Percentiles rank a stretch among this genome's conserved stretches.
Evolutionary conservation across 2,888 invertebrate species (phyloP).

Genomic region (Paralinhomoeus sp.): DNA sequence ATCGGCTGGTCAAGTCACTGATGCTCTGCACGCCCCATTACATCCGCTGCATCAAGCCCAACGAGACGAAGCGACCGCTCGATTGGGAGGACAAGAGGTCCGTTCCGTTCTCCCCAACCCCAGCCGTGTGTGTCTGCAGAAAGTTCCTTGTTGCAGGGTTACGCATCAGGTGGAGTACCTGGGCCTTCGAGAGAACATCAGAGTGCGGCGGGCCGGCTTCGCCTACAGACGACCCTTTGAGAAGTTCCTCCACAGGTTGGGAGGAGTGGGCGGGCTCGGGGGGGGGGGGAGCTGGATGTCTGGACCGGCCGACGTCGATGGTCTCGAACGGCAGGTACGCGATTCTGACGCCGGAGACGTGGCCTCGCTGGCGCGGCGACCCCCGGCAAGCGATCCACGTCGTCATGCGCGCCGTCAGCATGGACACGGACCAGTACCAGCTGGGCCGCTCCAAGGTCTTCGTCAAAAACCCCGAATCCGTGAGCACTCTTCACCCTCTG

Average conservation of each 20-base stretch:
- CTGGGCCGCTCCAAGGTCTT: conserved; percentile 43
- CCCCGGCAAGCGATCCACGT: conserved; percentile 35
- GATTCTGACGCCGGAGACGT: conserved; percentile 41
- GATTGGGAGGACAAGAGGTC: conserved; percentile 40
- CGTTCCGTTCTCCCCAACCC: background rate
- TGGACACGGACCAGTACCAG: conserved; percentile 41
- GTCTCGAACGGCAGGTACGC: conserved; percentile 34
- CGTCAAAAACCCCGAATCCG: conserved; percentile 42
- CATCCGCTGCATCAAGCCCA: conserved; percentile 46
- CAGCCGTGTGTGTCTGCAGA: background rate
- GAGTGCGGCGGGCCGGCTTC: conserved; percentile 44
- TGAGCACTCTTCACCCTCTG: conserved; percentile 18
- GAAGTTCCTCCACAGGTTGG: conserved; percentile 35
- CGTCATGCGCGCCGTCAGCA: conserved; percentile 36
- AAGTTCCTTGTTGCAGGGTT: conserved; percentile 29
- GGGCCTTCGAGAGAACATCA: conserved; percentile 44
- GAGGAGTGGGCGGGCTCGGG: too few relatives aligned
- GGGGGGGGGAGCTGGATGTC: too few relatives aligned
- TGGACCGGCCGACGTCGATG: too few relatives aligned
- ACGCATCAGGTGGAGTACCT: conserved; percentile 45
- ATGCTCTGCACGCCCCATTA: conserved; percentile 46
- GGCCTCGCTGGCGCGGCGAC: conserved; percentile 38
- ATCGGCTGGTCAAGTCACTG: conserved; percentile 40
- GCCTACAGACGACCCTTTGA: conserved; percentile 40
- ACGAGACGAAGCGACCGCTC: conserved; percentile 41